phyloP scores from a whole-genome alignment of 2,888 invertebrate genomes.

The Hemithea aestivaria region DNA sequence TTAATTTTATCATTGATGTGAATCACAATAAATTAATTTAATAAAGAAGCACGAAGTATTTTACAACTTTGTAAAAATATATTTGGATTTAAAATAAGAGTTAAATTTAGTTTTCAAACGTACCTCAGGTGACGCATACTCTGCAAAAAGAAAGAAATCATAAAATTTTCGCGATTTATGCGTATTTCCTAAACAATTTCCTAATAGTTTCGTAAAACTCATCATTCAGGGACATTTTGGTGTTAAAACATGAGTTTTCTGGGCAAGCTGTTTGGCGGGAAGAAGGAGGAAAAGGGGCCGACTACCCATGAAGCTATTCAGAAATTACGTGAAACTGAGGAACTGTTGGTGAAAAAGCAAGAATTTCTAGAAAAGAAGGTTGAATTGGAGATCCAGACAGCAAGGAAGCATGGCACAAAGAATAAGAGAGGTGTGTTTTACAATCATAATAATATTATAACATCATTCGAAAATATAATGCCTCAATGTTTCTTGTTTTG shows the following conservation, averaged over 20 bases:
- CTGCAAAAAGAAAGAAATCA: conserved; percentile 36
- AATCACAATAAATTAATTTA: too few relatives aligned
- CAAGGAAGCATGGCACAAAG: conserved; percentile 95
- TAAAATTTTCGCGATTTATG: conserved; percentile 35
- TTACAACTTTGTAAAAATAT: too few relatives aligned
- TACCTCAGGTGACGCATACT: conserved; percentile 53
- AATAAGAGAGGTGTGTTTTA: conserved; percentile 90
- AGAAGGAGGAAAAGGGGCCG: conserved; percentile 91
- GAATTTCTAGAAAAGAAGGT: conserved; percentile 98
- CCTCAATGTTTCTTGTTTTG: conserved; percentile 29
- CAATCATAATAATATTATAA: not conserved
- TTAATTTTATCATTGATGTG: too few relatives aligned
- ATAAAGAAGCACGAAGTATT: too few relatives aligned
- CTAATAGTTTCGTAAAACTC: conserved; percentile 20
- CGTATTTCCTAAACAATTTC: conserved; percentile 42
- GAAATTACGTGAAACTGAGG: conserved; percentile 97
- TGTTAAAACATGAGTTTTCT: conserved; percentile 90
- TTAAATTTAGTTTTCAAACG: conserved; percentile 22
- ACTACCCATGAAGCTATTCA: conserved; percentile 98
- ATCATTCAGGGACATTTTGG: conserved; percentile 27
- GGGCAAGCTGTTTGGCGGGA: conserved; percentile 94
- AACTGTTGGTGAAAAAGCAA: conserved; percentile 97
- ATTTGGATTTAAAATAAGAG: not conserved
- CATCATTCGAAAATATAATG: conserved; percentile 4
- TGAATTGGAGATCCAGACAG: conserved; percentile 89